Evolutionary conservation across 35 echinoderm and acorn worm genomes (phyloP), one percentile per base, ranked within the genome.

Genomic region (Antedon bifida): DNA sequence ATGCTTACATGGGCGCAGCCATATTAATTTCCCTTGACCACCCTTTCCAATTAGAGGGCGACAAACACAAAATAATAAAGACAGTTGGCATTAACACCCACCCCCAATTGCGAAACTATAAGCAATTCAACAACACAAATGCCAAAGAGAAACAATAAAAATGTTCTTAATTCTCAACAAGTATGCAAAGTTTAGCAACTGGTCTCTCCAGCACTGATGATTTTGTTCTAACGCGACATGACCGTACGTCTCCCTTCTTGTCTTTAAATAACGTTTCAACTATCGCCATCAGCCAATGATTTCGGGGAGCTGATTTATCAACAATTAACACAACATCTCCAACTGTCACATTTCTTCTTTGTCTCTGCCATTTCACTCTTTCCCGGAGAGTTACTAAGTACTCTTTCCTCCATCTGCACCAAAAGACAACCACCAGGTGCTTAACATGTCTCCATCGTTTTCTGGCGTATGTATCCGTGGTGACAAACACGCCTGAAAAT

Each of bases 361-460:
- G 79, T 21, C 30, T 2, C 34, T 75, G 34, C 81, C 80, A 88
- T 35, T 88, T 88, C 23, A 23, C 26, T n/a, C 86, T 5, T 31
- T 88, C 30, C 44, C 76, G 79, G 14, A 88, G 73, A 0, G 79
- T 75, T 19, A 35, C 30, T 32, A 88, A 36, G 77, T 88, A 88
- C 73, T 88, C 80, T 3, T 82, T 82, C 46, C 34, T 82, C 86
- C 86, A 88, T 34, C 80, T 39, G 30, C n/a, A 36, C 86, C 80
- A 88, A 31, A 91, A 91, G 33, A 88, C 55, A 23, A 87, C 85
- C 0, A 44, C 36, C 32, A 87, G 34, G 30, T 74, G 87, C 36
- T 91, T 85, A 0, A 85, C 85, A 23, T 81, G 80, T 91, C 90
- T 83, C 85, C 90, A 91, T 30, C 85, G 14, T 34, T 76, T 83